These are phyloP conservation scores for Fistularia commersonii DNA, from an alignment of 2,797 vertebrate species.

Conservation along the genomic window DNA sequence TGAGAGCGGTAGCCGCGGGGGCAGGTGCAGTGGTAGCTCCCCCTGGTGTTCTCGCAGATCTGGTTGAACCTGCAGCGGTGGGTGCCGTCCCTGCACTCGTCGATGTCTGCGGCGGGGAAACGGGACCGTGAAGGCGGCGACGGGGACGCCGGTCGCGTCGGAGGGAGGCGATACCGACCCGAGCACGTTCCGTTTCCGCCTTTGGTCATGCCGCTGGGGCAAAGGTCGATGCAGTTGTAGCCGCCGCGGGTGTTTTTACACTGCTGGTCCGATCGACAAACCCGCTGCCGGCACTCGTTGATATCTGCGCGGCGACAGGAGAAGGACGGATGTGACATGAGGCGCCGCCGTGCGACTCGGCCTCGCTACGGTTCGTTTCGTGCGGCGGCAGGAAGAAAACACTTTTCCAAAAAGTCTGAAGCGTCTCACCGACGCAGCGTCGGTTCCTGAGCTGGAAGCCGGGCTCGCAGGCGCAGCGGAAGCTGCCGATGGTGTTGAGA, in stretches of 20 bases:
- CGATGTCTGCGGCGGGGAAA: constrained; percentile 76
- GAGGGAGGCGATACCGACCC: constrained; percentile 74
- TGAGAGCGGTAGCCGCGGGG: constrained; percentile 88
- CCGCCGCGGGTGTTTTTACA: constrained; percentile 95
- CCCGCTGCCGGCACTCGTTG: constrained; percentile 92
- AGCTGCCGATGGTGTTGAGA: constrained; percentile 92
- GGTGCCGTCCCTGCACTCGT: constrained; percentile 90
- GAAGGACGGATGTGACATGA: too few species aligned
- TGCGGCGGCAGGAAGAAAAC: constrained; percentile 10
- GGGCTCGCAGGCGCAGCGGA: constrained; percentile 91
- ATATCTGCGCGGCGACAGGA: constrained; percentile 74
- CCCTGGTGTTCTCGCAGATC: constrained; percentile 91
- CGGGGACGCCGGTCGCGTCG: not conserved
- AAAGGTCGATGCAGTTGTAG: constrained; percentile 94
- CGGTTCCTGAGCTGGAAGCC: constrained; percentile 91
- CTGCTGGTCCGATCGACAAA: constrained; percentile 91
- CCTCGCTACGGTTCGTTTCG: too few species aligned
- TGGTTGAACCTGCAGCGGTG: constrained; percentile 96
- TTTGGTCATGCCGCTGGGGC: constrained; percentile 91
- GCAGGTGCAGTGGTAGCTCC: constrained; percentile 92
- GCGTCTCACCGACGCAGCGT: constrained; percentile 85
- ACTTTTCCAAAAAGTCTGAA: not conserved
- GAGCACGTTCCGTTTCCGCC: constrained; percentile 86
- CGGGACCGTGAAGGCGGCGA: not conserved
- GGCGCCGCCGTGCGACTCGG: too few species aligned